Evolutionary conservation across 2,888 invertebrate genomes (phyloP).

Genomic region (Melinaea marsaeus): DNA sequence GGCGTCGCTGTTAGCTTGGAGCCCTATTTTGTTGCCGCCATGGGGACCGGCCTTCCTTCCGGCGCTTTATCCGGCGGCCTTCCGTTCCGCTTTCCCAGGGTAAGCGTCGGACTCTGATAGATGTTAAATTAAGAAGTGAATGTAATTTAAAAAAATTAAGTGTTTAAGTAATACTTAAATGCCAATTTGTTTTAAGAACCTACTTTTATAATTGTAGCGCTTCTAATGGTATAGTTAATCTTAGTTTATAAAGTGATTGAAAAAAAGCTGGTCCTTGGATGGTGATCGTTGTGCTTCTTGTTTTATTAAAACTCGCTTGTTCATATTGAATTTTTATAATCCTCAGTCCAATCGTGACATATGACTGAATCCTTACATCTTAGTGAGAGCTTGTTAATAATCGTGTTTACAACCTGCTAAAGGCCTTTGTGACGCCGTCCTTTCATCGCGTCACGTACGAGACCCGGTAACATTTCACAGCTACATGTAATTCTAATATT

Average conservation of each 20-base stretch:
- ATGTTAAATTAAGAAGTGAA: conserved; percentile 7
- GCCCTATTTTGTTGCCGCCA: conserved; percentile 84
- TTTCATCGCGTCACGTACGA: conserved; percentile 68
- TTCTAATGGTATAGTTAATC: no score
- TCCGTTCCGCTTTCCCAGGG: conserved; percentile 85
- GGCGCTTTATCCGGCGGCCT: conserved; percentile 84
- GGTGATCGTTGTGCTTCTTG: not conserved
- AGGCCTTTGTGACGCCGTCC: conserved; percentile 53
- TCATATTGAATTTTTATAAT: not conserved
- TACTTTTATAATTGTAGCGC: no score
- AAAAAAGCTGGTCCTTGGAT: not conserved
- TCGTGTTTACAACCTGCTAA: conserved; percentile 72
- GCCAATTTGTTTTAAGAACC: no score
- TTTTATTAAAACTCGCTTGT: not conserved
- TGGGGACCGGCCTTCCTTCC: conserved; percentile 86
- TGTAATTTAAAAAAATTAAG: not conserved
- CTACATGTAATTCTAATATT: conserved; percentile 52
- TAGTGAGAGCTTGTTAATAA: conserved; percentile 62
- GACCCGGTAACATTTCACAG: conserved; percentile 50
- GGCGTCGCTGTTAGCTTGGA: conserved; percentile 85
- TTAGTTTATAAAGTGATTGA: no score
- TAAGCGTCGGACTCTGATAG: conserved; percentile 62
- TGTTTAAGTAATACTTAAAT: no score
- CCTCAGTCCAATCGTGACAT: conserved; percentile 23
- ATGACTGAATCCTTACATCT: conserved; percentile 58